Percentiles rank a stretch among this genome's conserved stretches.
phyloP scores from a whole-genome alignment of 2,797 vertebrate genomes.

The Furcifer pardalis region DNA sequence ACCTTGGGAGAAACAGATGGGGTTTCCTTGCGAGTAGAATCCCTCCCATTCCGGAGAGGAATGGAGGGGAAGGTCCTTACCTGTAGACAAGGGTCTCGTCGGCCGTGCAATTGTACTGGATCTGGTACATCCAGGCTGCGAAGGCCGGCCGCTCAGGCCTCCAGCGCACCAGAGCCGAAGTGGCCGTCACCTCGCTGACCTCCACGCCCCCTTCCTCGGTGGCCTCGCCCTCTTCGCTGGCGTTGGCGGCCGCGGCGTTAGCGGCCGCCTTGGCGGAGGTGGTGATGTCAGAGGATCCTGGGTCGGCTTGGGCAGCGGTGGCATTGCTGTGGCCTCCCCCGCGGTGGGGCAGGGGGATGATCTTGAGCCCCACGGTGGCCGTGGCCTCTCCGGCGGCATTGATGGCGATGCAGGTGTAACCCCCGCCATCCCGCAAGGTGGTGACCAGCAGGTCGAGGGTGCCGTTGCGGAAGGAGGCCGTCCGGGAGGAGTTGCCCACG shows the following conservation, averaged over 20 bases:
- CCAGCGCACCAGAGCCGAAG: constrained; percentile 89
- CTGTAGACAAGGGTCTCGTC: constrained; percentile 92
- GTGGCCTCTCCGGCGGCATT: constrained; percentile 92
- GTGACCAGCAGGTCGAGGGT: constrained; percentile 90
- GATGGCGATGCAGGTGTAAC: constrained; percentile 91
- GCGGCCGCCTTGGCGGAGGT: constrained; percentile 79
- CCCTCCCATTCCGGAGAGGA: too few relatives aligned
- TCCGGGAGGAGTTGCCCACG: constrained; percentile 86
- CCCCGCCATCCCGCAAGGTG: constrained; percentile 84
- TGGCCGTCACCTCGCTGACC: constrained; percentile 86
- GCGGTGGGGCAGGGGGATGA: constrained; percentile 88
- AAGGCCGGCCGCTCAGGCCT: constrained; percentile 80
- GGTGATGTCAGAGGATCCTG: constrained; percentile 76
- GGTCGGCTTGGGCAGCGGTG: constrained; percentile 66
- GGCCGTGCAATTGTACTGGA: constrained; percentile 93
- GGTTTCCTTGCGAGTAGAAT: too few relatives aligned
- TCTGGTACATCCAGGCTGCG: constrained; percentile 93
- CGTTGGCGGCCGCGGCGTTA: constrained; percentile 70
- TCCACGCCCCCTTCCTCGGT: constrained; percentile 76
- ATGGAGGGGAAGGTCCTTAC: constrained; percentile 80
- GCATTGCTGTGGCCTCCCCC: constrained; percentile 72
- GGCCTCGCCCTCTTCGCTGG: constrained; percentile 51
- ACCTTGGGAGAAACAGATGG: too few relatives aligned
- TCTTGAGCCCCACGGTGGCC: constrained; percentile 86
- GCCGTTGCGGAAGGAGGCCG: constrained; percentile 88